These are phyloP conservation scores for Hucho hucho DNA, from an alignment of 2,113 vertebrate genomes.

Conservation along the genomic window DNA sequence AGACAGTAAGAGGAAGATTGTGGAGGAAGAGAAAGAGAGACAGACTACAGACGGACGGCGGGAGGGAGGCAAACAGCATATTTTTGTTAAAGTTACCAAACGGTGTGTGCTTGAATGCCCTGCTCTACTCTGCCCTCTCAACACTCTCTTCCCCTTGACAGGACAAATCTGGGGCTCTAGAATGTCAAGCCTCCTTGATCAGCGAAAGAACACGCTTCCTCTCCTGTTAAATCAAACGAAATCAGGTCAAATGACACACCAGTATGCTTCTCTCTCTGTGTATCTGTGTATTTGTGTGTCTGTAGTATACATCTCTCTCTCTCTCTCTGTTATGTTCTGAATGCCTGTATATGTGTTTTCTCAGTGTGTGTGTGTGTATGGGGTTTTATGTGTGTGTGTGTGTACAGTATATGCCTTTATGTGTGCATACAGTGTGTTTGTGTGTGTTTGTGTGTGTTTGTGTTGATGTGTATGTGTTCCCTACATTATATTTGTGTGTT, in stretches of 20 bases:
- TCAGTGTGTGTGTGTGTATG: no score
- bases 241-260: slow-evolving; percentile 1
- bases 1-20: slow-evolving; percentile 27
- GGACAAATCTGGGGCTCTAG: slow-evolving; percentile 10
- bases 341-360: neutral
- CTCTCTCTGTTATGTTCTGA: neutral
- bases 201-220: neutral
- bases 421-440: no score
- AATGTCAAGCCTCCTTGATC: slow-evolving; percentile 5
- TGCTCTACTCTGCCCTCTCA: neutral
- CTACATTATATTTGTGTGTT: neutral
- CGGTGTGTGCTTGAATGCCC: neutral
- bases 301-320: neutral
- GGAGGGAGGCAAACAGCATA: neutral
- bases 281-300: neutral
- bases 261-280: neutral
- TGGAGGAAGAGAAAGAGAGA: neutral
- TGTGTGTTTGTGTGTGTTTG: no score
- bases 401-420: neutral
- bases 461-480: neutral
- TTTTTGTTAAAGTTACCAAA: neutral
- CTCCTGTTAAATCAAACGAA: slow-evolving; percentile 2
- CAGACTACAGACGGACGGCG: neutral
- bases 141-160: neutral
- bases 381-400: neutral